Evolutionary conservation across 2,888 invertebrate species (phyloP), one percentile per base, ranked within the genome.

Genomic region (Dryadula phaetusa): DNA sequence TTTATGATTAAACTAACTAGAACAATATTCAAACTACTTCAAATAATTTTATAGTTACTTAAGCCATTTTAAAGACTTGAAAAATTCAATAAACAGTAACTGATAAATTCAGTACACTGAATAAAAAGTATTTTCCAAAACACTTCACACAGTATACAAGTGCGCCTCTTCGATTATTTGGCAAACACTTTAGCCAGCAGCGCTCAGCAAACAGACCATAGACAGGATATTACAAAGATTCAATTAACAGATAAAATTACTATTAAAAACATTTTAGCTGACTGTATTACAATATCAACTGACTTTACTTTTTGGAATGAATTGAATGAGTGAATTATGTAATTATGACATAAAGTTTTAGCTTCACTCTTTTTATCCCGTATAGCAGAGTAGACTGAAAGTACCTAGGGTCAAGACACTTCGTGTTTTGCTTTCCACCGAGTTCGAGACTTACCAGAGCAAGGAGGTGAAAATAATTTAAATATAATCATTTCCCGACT

Each of bases 201-300:
- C 62, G 62, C 53, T 46, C 54, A 20, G 62, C 63, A 61, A 70
- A 69, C 58, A 58, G 58, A 44, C 46, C 47, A 37, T 69, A 56
- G 63, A 64, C 53, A 68, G 71, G 70, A 71, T 72, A 72, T 73
- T 69, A 69, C 68, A 66, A 67, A 71, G 71, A 73, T 73, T 71
- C 71, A 70, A 71, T 73, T 72, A 72, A 67, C 32, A 70, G 70
- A 70, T 72, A 73, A 70, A 67, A 70, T 64, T 67, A 54, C 54
- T 65, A 70, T 70, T 71, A 69, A 70, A 60, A 70, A 67, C 67
- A 63, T 66, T 70, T 64, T 70, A 67, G 65, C 54, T 25, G 10
- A 37, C 32, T 56, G 44, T 56, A 67, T 67, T 69, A 67, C 67
- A 58, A 58, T 37, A 37, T 16, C 16, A 49, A 20, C 25, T 40